These are phyloP conservation scores for Poecilia picta DNA, from an alignment of 2,797 vertebrate genomes.

Conservation along the genomic window DNA sequence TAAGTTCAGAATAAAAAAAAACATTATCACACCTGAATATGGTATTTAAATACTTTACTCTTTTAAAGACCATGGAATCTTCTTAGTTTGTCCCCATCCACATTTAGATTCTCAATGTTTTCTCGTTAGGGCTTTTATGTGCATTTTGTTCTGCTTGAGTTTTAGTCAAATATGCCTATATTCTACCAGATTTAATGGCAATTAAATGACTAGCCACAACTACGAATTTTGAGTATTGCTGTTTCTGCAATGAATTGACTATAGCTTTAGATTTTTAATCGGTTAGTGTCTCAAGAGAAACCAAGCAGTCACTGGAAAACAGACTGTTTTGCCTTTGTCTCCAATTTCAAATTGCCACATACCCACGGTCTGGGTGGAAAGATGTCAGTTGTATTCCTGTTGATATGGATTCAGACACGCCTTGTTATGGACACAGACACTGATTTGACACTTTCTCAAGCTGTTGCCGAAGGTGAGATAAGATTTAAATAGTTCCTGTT, in stretches of 20 bases:
- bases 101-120: background rate
- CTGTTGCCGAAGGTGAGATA: too few species aligned
- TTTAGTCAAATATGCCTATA: too few species aligned
- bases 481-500: too few species aligned
- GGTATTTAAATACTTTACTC: background rate
- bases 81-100: background rate
- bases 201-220: background rate
- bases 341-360: background rate
- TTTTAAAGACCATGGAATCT: background rate
- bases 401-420: too few species aligned
- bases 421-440: too few species aligned
- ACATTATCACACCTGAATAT: background rate
- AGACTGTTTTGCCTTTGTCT: background rate
- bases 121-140: background rate
- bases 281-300: too few species aligned
- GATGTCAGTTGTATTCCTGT: too few species aligned
- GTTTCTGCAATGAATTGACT: too few species aligned
- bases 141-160: background rate
- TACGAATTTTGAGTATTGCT: background rate
- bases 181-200: background rate
- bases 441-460: too few species aligned
- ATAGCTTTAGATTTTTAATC: too few species aligned
- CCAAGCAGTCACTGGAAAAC: background rate
- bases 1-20: background rate
- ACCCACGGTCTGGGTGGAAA: too few species aligned